These are phyloP conservation scores for Andrena chrysosceles DNA, from an alignment of 2,888 invertebrate species.

Conservation along the genomic window DNA sequence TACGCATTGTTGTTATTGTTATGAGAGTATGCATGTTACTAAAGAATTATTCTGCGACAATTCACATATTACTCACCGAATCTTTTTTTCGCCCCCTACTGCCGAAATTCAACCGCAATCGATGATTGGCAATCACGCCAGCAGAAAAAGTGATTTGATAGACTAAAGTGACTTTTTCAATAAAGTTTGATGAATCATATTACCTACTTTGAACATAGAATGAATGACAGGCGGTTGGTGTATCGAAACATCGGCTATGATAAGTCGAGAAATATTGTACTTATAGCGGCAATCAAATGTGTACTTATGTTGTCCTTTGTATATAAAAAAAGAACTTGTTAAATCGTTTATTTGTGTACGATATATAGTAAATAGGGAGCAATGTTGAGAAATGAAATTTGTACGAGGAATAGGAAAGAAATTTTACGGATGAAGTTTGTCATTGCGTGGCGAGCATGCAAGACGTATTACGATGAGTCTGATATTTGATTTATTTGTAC, in stretches of 20 bases:
- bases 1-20: constrained; percentile 45
- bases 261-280: constrained; percentile 29
- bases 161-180: neutral
- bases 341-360: constrained; percentile 9
- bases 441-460: constrained; percentile 57
- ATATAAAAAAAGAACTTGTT: neutral
- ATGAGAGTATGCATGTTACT: constrained; percentile 1
- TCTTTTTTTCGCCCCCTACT: neutral
- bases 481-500: constrained; percentile 13
- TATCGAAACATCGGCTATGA: neutral
- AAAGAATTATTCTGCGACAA: neutral
- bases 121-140: neutral
- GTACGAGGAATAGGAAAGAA: constrained; percentile 25
- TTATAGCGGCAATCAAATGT: constrained; percentile 35
- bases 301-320: neutral
- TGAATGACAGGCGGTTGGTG: constrained; percentile 2
- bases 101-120: neutral
- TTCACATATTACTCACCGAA: neutral
- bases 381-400: neutral
- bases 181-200: neutral
- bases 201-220: neutral
- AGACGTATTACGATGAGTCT: constrained; percentile 13
- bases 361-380: neutral
- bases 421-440: constrained; percentile 56
- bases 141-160: constrained; percentile 19